phyloP scores from a whole-genome alignment of 1,140 invertebrate genomes.

The Cotesia vestalis region DNA sequence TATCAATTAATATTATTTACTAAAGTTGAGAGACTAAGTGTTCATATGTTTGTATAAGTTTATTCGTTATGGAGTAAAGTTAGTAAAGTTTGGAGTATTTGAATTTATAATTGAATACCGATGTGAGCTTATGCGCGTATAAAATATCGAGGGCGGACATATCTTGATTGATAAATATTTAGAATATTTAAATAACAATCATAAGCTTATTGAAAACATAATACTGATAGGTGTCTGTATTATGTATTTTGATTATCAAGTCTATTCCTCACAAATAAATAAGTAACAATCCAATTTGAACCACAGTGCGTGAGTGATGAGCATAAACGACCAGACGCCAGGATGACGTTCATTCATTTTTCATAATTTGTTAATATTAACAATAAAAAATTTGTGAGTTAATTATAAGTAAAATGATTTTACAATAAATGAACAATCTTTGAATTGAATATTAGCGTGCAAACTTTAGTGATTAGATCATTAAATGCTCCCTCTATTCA shows the following conservation, averaged over 20 bases:
- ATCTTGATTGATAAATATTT: neutral
- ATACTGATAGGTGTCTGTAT: too few species aligned
- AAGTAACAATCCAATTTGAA: neutral
- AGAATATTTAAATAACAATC: neutral
- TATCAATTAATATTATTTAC: too few species aligned
- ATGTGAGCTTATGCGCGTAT: slow-evolving; percentile 30
- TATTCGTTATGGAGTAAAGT: neutral
- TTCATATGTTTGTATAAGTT: neutral
- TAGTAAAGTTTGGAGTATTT: neutral
- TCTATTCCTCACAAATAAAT: slow-evolving; percentile 3
- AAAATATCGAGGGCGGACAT: slow-evolving; percentile 27
- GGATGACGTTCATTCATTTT: slow-evolving; percentile 13
- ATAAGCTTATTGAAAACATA: neutral
- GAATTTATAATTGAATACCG: slow-evolving; percentile 28
- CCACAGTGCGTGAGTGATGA: slow-evolving; percentile 36
- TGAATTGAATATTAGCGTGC: neutral
- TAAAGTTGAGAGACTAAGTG: too few species aligned
- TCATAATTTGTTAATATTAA: slow-evolving; percentile 30
- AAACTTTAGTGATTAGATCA: neutral
- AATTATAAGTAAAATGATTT: neutral
- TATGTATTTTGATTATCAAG: too few species aligned
- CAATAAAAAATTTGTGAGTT: slow-evolving; percentile 42
- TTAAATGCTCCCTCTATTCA: neutral
- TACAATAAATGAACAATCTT: slow-evolving; percentile 7
- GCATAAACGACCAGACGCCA: slow-evolving; percentile 28